Evolutionary conservation across 1,140 invertebrate species (phyloP), one percentile per base, ranked within the genome.

Genomic region (Latrodectus geometricus): DNA sequence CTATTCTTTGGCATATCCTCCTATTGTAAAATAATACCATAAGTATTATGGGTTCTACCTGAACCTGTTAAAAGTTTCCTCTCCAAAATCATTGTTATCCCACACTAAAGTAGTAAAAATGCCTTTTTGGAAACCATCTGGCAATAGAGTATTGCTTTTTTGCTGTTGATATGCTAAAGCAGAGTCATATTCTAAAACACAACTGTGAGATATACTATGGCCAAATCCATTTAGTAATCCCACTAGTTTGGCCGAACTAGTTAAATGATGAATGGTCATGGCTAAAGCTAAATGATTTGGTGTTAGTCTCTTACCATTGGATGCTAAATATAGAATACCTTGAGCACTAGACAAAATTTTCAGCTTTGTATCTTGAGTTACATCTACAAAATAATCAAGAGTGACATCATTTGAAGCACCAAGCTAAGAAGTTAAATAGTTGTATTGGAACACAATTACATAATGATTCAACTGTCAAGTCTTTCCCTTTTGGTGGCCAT

Each of bases 301-400:
- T 17, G 72, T 74, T 74, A 48, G 72, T 17, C 4, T 15, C 23
- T n/a, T 74, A 15, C 72, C 72, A 4, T 50, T n/a, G n/a, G n/a
- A n/a, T n/a, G n/a, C n/a, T n/a, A n/a, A n/a, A n/a, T n/a, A n/a
- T n/a, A n/a, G n/a, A n/a, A n/a, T n/a, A n/a, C n/a, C n/a, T n/a
- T n/a, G n/a, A n/a, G n/a, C n/a, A n/a, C n/a, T n/a, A n/a, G 52
- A 77, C 9, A 56, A 21, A 77, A 77, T 77, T 61, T 77, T 77
- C 56, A 5, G 49, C 21, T 17, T 77, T 54, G 7, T 56, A 54
- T 77, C 75, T 14, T 56, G 8, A 20, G 20, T 20, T 9, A 77
- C 75, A 56, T 54, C 54, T 11, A 77, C 52, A 56, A n/a, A 56
- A 2, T 20, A 15, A 0, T 61, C 75, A 17, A 20, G 0, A n/a